phyloP scores from a whole-genome alignment of 2,113 vertebrate species.

The Typhlomys cinereus region DNA sequence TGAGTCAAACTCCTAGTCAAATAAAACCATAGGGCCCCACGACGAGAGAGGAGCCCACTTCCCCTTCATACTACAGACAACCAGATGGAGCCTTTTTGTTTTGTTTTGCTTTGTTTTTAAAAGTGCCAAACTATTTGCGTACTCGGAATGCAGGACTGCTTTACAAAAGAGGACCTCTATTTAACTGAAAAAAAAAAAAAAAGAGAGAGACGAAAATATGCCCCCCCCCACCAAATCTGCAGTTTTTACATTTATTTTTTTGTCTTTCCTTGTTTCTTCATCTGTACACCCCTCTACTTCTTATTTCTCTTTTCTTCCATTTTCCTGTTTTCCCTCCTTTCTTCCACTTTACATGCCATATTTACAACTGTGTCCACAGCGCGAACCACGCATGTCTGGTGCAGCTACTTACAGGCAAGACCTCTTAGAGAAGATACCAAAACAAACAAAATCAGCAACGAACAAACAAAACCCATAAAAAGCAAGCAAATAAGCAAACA shows the following conservation, averaged over 20 bases:
- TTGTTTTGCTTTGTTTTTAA: too few species aligned
- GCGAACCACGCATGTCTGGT: not conserved
- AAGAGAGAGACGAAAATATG: too few species aligned
- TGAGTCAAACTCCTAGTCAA: constrained; percentile 15
- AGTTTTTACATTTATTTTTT: not conserved
- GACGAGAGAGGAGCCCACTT: not conserved
- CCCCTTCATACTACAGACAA: constrained; percentile 54
- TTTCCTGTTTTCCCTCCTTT: not conserved
- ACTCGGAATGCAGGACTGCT: constrained; percentile 7
- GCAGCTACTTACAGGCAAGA: not conserved
- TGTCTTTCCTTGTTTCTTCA: too few species aligned
- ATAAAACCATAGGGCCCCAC: not conserved
- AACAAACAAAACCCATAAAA: too few species aligned
- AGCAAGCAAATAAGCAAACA: too few species aligned
- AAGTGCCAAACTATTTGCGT: constrained; percentile 24
- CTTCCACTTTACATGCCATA: not conserved
- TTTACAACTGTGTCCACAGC: not conserved
- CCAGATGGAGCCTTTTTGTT: constrained; percentile 53
- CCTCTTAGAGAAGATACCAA: not conserved
- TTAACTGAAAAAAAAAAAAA: constrained; percentile 50
- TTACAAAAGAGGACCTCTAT: constrained; percentile 23
- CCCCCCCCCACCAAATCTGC: too few species aligned
- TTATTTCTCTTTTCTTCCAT: not conserved
- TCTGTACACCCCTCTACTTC: not conserved
- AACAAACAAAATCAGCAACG: not conserved